Evolutionary conservation across 2,888 invertebrate species (phyloP), one percentile per base, ranked within the genome.

Genomic region (Amphimallon solstitiale): DNA sequence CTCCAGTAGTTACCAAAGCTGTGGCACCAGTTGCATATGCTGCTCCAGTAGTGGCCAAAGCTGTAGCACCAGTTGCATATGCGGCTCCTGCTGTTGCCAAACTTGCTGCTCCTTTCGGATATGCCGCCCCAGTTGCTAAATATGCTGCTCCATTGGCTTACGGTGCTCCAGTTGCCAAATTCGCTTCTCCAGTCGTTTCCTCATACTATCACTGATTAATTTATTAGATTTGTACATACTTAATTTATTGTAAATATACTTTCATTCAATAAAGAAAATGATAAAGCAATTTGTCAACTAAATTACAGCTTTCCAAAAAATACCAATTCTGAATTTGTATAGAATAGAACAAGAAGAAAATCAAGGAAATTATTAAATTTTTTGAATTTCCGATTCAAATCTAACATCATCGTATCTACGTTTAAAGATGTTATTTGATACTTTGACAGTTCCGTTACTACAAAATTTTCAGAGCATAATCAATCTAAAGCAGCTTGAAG

Each of bases 1-100:
- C 82, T 4, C 77, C 80, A 2, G 68, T 69, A 14, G 65, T 65
- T 29, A 67, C 71, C 35, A 71, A 69, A 65, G 59, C 68, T 19
- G 73, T 73, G 9, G 74, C 72, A 40, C 70, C 66, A 45, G 63
- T 68, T 2, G 69, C 49, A 10, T 48, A 62, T 17, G 43, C 65
- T 29, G 49, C 61, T n/a, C 65, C 65, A 12, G 56, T 5, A 19
- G 15, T 65, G 19, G 68, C 67, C 35, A 67, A 67, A 64, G 21
- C 49, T 3, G 69, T 54, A 23, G 64, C 66, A n/a, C 66, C 66
- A 12, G 17, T 37, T 5, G 51, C 23, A 2, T 61, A 61, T n/a
- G 35, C 70, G 6, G 72, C 73, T 40, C 76, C 78, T 60, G 75
- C 73, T 19, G 60, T 71, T 43, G 69, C 76, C 29, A 72, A 71